Evolutionary conservation across 2,797 vertebrate genomes (phyloP), one percentile per base, ranked within the genome.

Genomic region (Apodemus agrarius): DNA sequence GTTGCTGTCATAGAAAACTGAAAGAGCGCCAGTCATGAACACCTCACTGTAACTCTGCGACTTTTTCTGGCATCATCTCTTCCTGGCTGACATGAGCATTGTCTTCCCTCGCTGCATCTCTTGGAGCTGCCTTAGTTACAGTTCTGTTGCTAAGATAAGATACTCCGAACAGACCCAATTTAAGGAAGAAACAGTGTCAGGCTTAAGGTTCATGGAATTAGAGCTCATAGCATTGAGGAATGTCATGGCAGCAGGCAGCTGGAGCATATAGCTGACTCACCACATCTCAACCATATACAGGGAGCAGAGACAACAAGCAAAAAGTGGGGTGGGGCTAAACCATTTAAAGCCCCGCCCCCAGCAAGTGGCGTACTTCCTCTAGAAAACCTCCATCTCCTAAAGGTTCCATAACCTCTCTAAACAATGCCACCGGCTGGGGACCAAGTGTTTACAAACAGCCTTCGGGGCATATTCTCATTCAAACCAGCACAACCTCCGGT

Each of bases 1-100:
- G 40, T 92, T 4, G 52, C 61, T 85, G 81, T 49, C n/a, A 82
- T 54, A 82, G n/a, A 90, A 90, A 88, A 82, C 29, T 92, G 49
- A 37, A 57, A 31, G 4, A 92, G 52, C 24, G 52, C 67, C 6
- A 87, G 29, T 89, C 79, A 43, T 63, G 19, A 91, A n/a, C 26
- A 52, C 8, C 43, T 95, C 76, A 63, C 11, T 69, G n/a, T 78
- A 40, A n/a, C 2, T 76, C 22, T 57, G 67, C 22, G 21, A 31
- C 31, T 52, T 85, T 46, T 31, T 67, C 7, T 40, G 31, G 16
- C 26, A 6, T 61, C 49, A 6, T 67, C 57, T 89, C 34, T 89
- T 86, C 12, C 24, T 67, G 17, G 22, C 4, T 57, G 43, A n/a
- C 37, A 19, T 31, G 34, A 6, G 75, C 21, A 34, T 5, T 1